Conservation (phyloP, 23 tunicate species). For the Ciona savignyi region DNA sequence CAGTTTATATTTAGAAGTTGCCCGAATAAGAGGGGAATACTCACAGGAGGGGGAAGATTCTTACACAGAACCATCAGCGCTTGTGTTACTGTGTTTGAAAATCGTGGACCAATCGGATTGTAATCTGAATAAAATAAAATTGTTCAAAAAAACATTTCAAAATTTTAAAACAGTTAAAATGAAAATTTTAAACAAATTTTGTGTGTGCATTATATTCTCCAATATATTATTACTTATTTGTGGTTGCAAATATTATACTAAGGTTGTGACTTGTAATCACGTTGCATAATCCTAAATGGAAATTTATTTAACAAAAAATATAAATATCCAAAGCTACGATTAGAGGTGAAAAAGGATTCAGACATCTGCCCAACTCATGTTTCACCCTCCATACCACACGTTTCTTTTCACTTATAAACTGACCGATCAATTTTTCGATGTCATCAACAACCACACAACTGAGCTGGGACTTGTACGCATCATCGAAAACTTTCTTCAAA, state of each 20-base stretch:
- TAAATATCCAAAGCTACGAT: too few species aligned
- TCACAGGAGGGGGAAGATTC: constrained; percentile 75
- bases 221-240: too few species aligned
- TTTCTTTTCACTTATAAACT: too few species aligned
- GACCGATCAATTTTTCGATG: constrained; percentile 67
- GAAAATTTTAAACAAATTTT: background rate
- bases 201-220: background rate
- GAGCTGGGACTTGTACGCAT: constrained; percentile 87
- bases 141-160: background rate
- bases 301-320: too few species aligned
- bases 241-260: too few species aligned
- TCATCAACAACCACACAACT: constrained; percentile 94
- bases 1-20: background rate
- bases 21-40: constrained; percentile 71
- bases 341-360: too few species aligned
- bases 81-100: constrained; percentile 91
- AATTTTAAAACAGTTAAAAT: background rate
- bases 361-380: too few species aligned
- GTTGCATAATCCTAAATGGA: too few species aligned
- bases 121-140: constrained; percentile 42
- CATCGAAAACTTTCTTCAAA: constrained; percentile 76
- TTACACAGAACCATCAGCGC: constrained; percentile 70
- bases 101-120: constrained; percentile 94
- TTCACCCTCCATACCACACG: too few species aligned
- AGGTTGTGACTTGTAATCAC: too few species aligned